Evolutionary conservation across 2,113 vertebrate species (phyloP), one percentile per base, ranked within the genome.

Genomic region (Nesogale talazaci): DNA sequence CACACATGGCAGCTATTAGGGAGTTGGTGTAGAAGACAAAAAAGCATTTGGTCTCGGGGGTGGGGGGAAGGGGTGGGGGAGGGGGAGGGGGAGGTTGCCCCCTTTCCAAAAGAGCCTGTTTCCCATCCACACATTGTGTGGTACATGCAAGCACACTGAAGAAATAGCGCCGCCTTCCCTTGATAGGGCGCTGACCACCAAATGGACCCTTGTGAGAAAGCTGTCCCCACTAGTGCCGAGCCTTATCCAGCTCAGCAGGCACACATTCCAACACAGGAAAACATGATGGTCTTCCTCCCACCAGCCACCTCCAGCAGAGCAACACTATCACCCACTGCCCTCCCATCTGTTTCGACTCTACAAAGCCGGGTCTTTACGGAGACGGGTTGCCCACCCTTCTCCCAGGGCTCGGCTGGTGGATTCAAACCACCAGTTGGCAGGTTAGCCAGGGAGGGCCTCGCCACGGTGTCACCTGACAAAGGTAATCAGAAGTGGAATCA

Each of bases 1-100:
- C 92, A 96, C 96, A 97, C 95, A 94, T 96, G 95, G 96, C 94
- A 97, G 88, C 96, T 22, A 96, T 96, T 96, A 97, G 40, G 34
- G 74, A 77, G 91, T 83, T 63, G 61, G 40, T 75, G 89, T 0
- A 65, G 80, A 78, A 90, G 94, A 92, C 84, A 77, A 31, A 96
- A 96, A 92, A 91, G 92, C 86, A 84, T 92, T 95, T 86, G 94
- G 91, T 90, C 86, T 74, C 4, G 56, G 86, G 79, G 83, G 86
- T 5, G 5, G 42, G 42, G 42, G 42, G 42, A 10, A 10, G 46
- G 46, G 46, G 83, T 83, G 36, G 20, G 83, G 86, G 42, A 5
- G 42, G 42, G 42, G 42, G 42, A 10, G 42, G 46, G 46, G 46
- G 83, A 83, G 36, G 20, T 84, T 95, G 82, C 94, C 27, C 93